Evolutionary conservation across 2,797 vertebrate genomes (phyloP).

Genomic region (Tangara arthus): DNA sequence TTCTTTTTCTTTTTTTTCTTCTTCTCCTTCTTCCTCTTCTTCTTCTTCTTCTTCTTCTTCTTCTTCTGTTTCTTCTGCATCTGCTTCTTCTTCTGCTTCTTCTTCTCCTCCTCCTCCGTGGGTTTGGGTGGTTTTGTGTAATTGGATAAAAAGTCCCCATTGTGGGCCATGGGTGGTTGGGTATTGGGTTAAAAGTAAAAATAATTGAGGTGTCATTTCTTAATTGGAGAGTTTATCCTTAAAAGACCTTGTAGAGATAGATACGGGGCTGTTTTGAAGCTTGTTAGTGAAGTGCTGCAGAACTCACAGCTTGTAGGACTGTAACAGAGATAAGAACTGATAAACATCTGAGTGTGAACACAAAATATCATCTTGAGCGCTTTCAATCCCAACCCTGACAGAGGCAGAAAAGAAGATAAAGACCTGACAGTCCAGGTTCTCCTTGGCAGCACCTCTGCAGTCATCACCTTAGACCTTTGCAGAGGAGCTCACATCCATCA

Average conservation of each 20-base stretch:
- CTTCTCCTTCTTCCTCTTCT: too few relatives aligned
- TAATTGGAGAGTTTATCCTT: background rate
- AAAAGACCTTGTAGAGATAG: background rate
- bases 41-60: too few relatives aligned
- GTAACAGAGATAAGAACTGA: background rate
- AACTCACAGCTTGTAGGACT: background rate
- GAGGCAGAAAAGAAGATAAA: background rate
- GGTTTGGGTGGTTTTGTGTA: background rate
- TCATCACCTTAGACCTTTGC: background rate
- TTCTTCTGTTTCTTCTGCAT: too few relatives aligned
- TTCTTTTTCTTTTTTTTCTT: too few relatives aligned
- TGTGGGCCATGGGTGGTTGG: background rate
- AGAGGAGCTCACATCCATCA: background rate
- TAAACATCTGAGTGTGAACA: background rate
- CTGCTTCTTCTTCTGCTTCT: too few relatives aligned
- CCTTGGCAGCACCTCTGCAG: background rate
- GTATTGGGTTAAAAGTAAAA: background rate
- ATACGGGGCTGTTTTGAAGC: background rate
- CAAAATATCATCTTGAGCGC: fast-evolving
- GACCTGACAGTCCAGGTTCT: background rate
- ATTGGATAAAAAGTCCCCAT: background rate
- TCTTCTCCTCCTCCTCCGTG: background rate
- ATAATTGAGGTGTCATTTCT: background rate
- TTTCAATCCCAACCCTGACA: background rate
- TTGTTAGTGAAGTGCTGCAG: background rate